Evolutionary conservation across 2,797 vertebrate species (phyloP), one percentile per base, ranked within the genome.

Genomic region (Tangara arthus): DNA sequence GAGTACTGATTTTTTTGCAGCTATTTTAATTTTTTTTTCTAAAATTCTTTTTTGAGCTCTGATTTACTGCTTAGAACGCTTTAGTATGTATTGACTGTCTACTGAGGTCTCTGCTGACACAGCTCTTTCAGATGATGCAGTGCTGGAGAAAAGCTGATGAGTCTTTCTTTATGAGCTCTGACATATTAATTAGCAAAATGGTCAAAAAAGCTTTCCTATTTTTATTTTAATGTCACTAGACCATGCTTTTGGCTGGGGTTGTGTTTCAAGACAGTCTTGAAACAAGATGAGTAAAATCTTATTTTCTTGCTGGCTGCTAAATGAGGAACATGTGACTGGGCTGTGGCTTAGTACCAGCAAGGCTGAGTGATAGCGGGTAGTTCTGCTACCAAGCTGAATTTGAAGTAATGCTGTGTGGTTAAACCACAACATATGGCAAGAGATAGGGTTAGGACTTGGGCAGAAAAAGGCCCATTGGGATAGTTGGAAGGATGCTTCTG

Each of bases 141-240:
- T 98, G 92, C 97, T 98, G 79, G 97, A 98, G 98, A 96, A 98
- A 98, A 98, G 97, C 98, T 97, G 97, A 98, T 96, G 97, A 97
- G 98, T 98, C 97, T 98, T 98, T 98, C 98, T 99, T 99, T 99
- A 98, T 98, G 97, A 97, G 98, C 98, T 98, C 98, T 99, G 99
- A 99, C 98, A 99, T 98, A 99, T 99, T 99, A 99, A 99, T 99
- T 99, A 99, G 98, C 95, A 96, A 98, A 99, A 99, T 99, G 98
- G 98, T 98, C 98, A 98, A 98, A 98, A 97, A 98, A 98, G 98
- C 98, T 98, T 98, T 97, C 93, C 97, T 98, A 89, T 98, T 97
- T 97, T 96, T 98, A 97, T 98, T 99, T 99, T 99, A 99, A 99
- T 99, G 98, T 98, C 98, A 82, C 87, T 94, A 78, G 89, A 89